Conservation (phyloP, 2,888 invertebrate genomes). For the Teleiodes luculella region DNA sequence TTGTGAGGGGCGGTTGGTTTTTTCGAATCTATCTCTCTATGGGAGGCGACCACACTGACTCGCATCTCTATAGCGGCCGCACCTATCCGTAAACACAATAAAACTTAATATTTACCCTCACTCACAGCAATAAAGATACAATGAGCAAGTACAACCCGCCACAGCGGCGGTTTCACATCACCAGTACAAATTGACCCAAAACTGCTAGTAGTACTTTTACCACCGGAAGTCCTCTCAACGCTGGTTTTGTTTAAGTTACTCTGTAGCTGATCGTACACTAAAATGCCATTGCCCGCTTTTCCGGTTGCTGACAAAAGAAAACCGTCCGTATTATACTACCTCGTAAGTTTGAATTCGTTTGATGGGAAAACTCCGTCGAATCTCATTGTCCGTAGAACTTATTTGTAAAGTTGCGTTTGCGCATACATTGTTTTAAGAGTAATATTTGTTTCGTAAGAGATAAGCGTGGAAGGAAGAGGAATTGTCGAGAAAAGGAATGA, state of each 20-base stretch:
- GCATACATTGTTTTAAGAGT: slow-evolving; percentile 55
- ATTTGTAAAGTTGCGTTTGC: slow-evolving; percentile 56
- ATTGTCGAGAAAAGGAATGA: slow-evolving; percentile 26
- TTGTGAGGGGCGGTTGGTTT: slow-evolving; percentile 52
- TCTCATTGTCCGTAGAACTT: slow-evolving; percentile 49
- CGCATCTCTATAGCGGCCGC: slow-evolving; percentile 48
- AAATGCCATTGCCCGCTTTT: slow-evolving; percentile 47
- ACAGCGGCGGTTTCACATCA: no score
- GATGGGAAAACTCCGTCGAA: slow-evolving; percentile 23
- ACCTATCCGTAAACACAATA: slow-evolving; percentile 73
- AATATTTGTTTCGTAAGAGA: slow-evolving; percentile 64
- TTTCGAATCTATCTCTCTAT: slow-evolving; percentile 50
- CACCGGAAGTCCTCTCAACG: background rate
- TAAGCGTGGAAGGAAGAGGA: slow-evolving; percentile 57
- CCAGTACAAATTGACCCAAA: no score
- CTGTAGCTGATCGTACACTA: slow-evolving; percentile 22
- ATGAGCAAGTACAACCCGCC: slow-evolving; percentile 54
- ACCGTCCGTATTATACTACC: slow-evolving; percentile 24
- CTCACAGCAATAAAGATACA: slow-evolving; percentile 68
- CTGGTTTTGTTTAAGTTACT: no score
- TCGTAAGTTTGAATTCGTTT: background rate
- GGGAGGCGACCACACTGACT: slow-evolving; percentile 72
- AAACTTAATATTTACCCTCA: slow-evolving; percentile 72
- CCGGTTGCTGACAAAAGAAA: slow-evolving; percentile 15
- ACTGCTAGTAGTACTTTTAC: background rate